Evolutionary conservation across 2,113 vertebrate species (phyloP).

Genomic region (Coptodon rendalli): DNA sequence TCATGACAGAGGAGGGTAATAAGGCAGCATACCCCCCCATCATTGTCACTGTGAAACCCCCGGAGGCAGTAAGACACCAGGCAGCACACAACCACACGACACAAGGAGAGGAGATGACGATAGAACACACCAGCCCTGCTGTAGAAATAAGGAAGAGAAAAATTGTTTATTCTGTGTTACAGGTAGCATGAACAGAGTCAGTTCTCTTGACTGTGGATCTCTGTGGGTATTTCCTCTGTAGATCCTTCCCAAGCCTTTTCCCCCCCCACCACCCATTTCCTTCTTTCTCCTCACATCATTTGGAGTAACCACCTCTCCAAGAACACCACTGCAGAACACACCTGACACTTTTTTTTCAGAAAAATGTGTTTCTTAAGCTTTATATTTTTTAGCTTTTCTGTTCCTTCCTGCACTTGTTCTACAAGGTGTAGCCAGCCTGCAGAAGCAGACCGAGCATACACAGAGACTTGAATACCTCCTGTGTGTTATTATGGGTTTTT

Average conservation of each 20-base stretch:
- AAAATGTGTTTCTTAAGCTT: not conserved
- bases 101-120: not conserved
- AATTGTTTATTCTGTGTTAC: not conserved
- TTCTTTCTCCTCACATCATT: not conserved
- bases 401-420: not conserved
- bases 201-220: not conserved
- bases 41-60: conserved; percentile 24
- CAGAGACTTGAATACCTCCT: not conserved
- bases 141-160: not conserved
- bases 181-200: not conserved
- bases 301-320: not conserved
- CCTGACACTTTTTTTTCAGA: not conserved
- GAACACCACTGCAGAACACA: not conserved
- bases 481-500: not conserved
- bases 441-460: not conserved
- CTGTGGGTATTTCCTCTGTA: not conserved
- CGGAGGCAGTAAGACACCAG: not conserved
- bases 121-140: not conserved
- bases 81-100: not conserved
- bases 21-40: conserved; percentile 40
- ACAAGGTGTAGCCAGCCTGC: not conserved
- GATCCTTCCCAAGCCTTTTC: not conserved
- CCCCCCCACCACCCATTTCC: not conserved
- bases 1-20: conserved; percentile 67
- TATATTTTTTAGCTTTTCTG: not conserved